These are phyloP conservation scores for Eremophila alpestris DNA, from an alignment of 2,797 vertebrate genomes.

Conservation along the genomic window DNA sequence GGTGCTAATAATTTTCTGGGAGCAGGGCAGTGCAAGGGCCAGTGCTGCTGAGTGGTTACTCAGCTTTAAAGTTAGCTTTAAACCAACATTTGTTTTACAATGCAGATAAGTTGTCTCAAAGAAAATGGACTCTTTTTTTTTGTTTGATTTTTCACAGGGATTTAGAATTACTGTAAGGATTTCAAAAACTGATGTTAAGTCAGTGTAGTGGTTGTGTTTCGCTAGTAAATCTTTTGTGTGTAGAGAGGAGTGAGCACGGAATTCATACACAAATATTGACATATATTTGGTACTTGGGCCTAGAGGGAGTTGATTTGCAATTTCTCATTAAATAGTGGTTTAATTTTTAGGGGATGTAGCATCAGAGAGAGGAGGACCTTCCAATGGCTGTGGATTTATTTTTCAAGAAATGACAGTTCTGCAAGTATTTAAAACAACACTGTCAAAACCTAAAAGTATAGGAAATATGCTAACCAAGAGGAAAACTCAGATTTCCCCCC, in stretches of 20 bases:
- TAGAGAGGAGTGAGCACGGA: not conserved
- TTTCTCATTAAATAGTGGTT: not conserved
- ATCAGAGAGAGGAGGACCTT: not conserved
- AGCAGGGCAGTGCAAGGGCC: not conserved
- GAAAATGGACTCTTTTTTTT: not conserved
- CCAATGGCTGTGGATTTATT: not conserved
- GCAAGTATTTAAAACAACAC: not conserved
- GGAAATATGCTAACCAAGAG: not conserved
- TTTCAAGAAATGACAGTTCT: not conserved
- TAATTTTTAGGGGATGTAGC: not conserved
- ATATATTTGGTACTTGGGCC: not conserved
- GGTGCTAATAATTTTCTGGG: slow-evolving; percentile 25
- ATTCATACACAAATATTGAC: not conserved
- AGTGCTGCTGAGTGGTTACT: not conserved
- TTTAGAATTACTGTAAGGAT: not conserved
- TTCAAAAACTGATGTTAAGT: not conserved
- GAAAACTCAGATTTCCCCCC: not conserved
- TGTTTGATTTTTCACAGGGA: not conserved
- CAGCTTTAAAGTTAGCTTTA: not conserved
- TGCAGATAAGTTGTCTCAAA: not conserved
- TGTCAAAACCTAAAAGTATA: not conserved
- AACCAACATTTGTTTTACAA: not conserved
- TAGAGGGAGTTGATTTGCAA: not conserved
- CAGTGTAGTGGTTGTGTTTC: not conserved
- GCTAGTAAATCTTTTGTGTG: not conserved